Evolutionary conservation across 2,888 invertebrate genomes (phyloP).

Genomic region (Hipparchia semele): DNA sequence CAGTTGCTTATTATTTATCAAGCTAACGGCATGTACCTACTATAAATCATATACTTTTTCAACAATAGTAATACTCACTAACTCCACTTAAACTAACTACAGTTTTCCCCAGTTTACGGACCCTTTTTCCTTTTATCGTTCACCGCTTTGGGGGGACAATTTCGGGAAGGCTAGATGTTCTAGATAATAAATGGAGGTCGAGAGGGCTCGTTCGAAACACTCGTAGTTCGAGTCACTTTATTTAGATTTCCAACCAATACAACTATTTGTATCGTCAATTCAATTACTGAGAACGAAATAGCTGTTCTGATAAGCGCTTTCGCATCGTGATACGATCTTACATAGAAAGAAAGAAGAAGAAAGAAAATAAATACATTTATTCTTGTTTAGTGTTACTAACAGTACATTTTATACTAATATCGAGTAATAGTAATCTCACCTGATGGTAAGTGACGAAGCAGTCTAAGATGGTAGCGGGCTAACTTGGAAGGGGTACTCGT

Average conservation of each 20-base stretch:
- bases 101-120: constrained; percentile 24
- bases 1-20: neutral
- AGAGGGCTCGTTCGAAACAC: neutral
- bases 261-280: constrained; percentile 1
- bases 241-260: constrained; percentile 5
- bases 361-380: too few relatives aligned
- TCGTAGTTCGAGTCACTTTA: constrained; percentile 20
- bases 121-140: constrained; percentile 24
- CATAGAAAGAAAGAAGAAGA: neutral
- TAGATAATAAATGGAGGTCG: constrained; percentile 26
- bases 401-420: too few relatives aligned
- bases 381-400: too few relatives aligned
- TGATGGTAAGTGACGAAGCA: too few relatives aligned
- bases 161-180: constrained; percentile 12
- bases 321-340: neutral
- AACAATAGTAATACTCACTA: constrained; percentile 18
- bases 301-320: neutral
- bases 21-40: neutral
- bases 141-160: constrained; percentile 22
- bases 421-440: too few relatives aligned
- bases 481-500: too few relatives aligned
- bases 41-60: constrained; percentile 18
- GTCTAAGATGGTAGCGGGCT: too few relatives aligned
- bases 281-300: constrained; percentile 5
- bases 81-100: constrained; percentile 30